Percentiles rank a stretch among this genome's conserved stretches.
Evolutionary conservation across 2,113 vertebrate species (phyloP).

Genomic region (Tenebrosternarchus preto): DNA sequence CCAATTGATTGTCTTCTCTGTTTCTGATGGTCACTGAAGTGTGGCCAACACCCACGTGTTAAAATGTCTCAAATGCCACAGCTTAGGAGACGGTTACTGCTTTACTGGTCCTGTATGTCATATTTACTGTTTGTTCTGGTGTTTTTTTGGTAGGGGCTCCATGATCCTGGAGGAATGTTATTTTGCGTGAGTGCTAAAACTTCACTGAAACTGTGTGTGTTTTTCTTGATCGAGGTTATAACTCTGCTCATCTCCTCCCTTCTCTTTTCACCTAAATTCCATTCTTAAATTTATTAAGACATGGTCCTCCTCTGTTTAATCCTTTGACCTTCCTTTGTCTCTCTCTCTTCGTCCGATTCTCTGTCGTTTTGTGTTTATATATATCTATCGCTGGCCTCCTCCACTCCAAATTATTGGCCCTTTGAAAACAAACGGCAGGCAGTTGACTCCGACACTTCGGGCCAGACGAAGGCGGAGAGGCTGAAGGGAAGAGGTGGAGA

Average conservation of each 20-base stretch:
- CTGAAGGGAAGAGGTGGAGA: slow-evolving; percentile 13
- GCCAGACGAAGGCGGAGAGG: slow-evolving; percentile 19
- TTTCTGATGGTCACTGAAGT: no score
- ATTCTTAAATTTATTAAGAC: not conserved
- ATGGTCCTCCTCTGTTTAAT: not conserved
- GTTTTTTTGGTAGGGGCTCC: no score
- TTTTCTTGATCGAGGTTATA: no score
- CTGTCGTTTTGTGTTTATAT: slow-evolving; percentile 6
- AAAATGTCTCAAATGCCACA: no score
- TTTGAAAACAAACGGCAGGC: slow-evolving; percentile 28
- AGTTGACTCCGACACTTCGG: slow-evolving; percentile 33
- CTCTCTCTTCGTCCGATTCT: not conserved
- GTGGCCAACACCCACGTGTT: no score
- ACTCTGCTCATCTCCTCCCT: not conserved
- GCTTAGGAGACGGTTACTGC: no score
- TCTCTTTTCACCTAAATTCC: not conserved
- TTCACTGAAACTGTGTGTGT: no score
- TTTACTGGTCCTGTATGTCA: no score
- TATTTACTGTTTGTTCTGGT: no score
- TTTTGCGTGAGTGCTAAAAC: no score
- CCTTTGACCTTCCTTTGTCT: not conserved
- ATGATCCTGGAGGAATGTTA: no score
- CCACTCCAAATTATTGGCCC: slow-evolving; percentile 10
- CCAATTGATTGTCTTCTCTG: no score
- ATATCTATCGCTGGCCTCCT: not conserved